Evolutionary conservation across 1,140 invertebrate genomes (phyloP).

Genomic region (Drosophila setifemur): DNA sequence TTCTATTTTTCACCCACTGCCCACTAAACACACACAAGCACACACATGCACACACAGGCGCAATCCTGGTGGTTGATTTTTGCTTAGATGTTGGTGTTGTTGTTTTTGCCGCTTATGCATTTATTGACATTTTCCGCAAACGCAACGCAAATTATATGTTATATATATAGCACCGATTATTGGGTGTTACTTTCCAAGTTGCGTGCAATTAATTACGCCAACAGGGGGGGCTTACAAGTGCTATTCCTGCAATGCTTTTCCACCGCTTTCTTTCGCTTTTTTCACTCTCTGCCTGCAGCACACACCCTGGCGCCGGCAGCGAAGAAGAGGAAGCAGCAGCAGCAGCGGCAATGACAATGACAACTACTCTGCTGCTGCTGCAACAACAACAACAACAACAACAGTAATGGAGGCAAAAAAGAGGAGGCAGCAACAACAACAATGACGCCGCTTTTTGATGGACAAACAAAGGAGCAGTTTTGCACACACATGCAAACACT

Average conservation of each 20-base stretch:
- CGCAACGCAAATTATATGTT: background rate
- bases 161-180: slow-evolving; percentile 41
- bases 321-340: slow-evolving; percentile 14
- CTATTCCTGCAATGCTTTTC: slow-evolving; percentile 30
- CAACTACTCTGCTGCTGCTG: slow-evolving; percentile 20
- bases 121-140: slow-evolving; percentile 69
- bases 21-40: slow-evolving; percentile 24
- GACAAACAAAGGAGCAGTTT: slow-evolving; percentile 76
- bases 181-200: slow-evolving; percentile 41
- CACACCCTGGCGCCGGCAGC: slow-evolving; percentile 70
- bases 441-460: slow-evolving; percentile 62
- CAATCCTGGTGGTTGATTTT: slow-evolving; percentile 70
- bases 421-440: slow-evolving; percentile 38
- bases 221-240: slow-evolving; percentile 19
- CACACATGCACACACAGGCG: slow-evolving; percentile 23
- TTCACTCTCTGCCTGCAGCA: slow-evolving; percentile 27
- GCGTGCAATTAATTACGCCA: slow-evolving; percentile 66
- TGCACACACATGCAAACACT: slow-evolving; percentile 37
- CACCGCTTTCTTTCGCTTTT: background rate
- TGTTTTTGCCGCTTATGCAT: slow-evolving; percentile 57
- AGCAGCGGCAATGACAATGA: slow-evolving; percentile 51
- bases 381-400: slow-evolving; percentile 49
- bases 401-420: no score
- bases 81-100: slow-evolving; percentile 48
- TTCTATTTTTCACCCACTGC: slow-evolving; percentile 13